Evolutionary conservation across 30 jellyfish, hydroid and myxozoan genomes (phyloP), one percentile per base, ranked within the genome.

Genomic region (Turritopsis dohrnii): DNA sequence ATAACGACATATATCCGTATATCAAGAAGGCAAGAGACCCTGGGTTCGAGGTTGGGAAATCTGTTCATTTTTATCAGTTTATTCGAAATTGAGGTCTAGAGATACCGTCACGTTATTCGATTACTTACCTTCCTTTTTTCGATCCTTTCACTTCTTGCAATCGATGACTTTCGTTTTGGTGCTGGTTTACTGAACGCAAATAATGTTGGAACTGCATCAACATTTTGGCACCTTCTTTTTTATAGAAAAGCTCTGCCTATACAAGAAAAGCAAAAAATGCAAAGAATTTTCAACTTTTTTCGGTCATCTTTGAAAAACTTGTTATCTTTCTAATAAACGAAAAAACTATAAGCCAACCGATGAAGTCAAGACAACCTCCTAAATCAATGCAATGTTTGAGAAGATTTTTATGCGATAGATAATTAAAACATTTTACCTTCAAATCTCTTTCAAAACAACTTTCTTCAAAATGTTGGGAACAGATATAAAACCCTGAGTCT

Each of bases 171-270:
- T n/a, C 89, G 66, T 54, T 71, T 83, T 31, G 52, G 31, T n/a
- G n/a, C 65, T 20, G 79, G 52, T 83, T 53, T 60, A 79, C 13
- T 72, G 74, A 84, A 74, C 21, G 28, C 52, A 53, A 84, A 84
- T 29, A 84, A 0, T 18, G 85, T 83, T 18, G 89, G 89, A n/a
- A 83, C 77, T 83, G 89, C 89, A 73, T 71, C 89, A 83, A 72
- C 75, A 31, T 72, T 72, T 65, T 71, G 26, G 84, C 79, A n/a
- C 90, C 54, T 29, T 23, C 73, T 71, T 83, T 54, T 52, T 52
- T 84, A 54, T 72, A 84, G 85, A 81, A 31, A 30, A 81, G 72
- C 82, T 81, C 88, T 65, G 31, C 73, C 83, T 81, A 30, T 1
- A 81, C 71, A 81, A 21, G 25, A 79, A 79, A 41, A 41, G 60